Percentiles rank a stretch among this genome's conserved stretches.
Conservation (phyloP, 2,797 vertebrate species). For the Sebastes kiyomatsui region DNA sequence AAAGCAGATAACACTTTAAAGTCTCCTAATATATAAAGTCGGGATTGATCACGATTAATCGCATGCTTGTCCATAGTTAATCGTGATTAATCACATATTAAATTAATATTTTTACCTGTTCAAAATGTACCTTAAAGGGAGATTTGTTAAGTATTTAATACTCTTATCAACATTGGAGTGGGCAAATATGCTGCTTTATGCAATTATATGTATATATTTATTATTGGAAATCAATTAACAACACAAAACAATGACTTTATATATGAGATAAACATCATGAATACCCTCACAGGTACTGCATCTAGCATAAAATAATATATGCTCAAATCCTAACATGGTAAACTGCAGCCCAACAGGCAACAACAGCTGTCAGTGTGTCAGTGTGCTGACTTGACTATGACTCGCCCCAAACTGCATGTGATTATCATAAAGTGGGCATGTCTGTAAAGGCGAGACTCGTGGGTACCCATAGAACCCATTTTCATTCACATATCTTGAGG, state of each 20-base stretch:
- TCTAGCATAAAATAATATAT: no score
- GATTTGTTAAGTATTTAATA: no score
- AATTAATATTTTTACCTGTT: no score
- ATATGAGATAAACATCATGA: no score
- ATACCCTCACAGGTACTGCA: neutral
- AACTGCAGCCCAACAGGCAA: neutral
- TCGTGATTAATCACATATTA: no score
- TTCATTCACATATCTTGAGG: neutral
- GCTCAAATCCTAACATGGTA: no score
- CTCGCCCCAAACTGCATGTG: neutral
- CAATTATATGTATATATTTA: neutral
- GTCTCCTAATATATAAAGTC: no score
- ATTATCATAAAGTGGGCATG: neutral
- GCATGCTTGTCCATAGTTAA: no score
- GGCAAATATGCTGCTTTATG: neutral
- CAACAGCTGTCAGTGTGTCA: neutral
- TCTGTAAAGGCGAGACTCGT: neutral
- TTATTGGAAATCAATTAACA: neutral
- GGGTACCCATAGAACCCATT: neutral
- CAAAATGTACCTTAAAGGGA: no score
- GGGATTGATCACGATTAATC: no score
- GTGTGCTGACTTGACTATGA: neutral
- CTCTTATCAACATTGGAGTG: neutral
- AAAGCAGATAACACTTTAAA: no score
- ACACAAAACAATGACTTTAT: neutral